Conservation (phyloP, 1,140 invertebrate species). For the Lethocerus indicus region DNA sequence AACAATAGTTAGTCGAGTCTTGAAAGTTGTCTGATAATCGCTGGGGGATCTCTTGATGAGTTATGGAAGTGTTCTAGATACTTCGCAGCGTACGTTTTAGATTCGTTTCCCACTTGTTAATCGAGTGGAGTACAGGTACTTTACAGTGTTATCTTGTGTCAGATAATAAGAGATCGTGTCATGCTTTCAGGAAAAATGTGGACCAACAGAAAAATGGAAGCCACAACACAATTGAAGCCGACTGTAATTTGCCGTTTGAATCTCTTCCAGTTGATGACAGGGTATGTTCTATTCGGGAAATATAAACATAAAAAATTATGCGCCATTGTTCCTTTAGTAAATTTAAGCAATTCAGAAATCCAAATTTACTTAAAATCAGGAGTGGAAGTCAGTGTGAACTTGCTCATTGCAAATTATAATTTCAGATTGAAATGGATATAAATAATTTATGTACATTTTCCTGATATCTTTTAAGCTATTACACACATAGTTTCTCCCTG, state of each 20-base stretch:
- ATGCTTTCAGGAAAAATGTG: no score
- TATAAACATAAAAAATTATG: not conserved
- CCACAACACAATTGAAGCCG: no score
- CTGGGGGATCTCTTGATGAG: no score
- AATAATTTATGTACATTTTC: not conserved
- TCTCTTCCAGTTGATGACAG: not conserved
- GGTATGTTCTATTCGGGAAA: not conserved
- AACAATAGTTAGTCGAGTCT: no score
- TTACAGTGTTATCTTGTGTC: no score
- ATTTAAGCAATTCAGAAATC: not conserved
- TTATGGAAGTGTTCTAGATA: no score
- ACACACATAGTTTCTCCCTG: not conserved
- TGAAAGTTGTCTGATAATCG: no score
- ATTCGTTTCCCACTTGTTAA: no score
- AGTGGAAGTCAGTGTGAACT: not conserved
- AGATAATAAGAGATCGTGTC: no score
- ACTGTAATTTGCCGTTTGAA: constrained; percentile 1
- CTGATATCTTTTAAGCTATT: not conserved
- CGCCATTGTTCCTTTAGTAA: not conserved
- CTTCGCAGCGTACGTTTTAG: no score
- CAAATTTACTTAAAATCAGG: not conserved
- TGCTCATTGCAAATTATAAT: not conserved
- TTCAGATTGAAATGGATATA: not conserved
- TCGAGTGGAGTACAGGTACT: no score
- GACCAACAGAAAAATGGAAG: no score